phyloP scores from a whole-genome alignment of 2,797 vertebrate genomes.

The Hybognathus amarus region DNA sequence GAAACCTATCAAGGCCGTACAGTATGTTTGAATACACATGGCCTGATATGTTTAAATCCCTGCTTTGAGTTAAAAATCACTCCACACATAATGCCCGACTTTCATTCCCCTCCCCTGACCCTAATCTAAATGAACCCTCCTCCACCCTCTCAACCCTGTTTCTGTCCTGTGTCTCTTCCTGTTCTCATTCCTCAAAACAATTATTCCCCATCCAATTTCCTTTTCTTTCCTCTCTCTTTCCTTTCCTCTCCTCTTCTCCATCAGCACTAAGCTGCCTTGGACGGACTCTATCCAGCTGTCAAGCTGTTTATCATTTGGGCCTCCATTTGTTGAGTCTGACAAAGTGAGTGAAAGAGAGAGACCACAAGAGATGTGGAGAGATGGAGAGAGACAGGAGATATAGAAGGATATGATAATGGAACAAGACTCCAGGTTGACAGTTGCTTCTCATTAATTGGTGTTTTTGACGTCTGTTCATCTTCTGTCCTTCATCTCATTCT shows the following conservation, averaged over 20 bases:
- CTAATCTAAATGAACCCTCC: not conserved
- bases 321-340: slow-evolving; percentile 56
- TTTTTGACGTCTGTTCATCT: slow-evolving; percentile 9
- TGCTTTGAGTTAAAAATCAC: slow-evolving; percentile 58
- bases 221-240: not conserved
- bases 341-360: slow-evolving; percentile 39
- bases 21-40: not conserved
- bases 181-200: slow-evolving; percentile 35
- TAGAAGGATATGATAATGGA: not conserved
- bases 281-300: slow-evolving; percentile 49
- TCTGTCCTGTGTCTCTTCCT: slow-evolving; percentile 14
- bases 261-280: slow-evolving; percentile 61
- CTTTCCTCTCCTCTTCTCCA: not conserved
- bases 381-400: slow-evolving; percentile 30
- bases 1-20: slow-evolving; percentile 37
- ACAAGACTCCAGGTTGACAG: slow-evolving; percentile 39
- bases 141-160: slow-evolving; percentile 10
- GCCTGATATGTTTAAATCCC: slow-evolving; percentile 55
- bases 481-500: slow-evolving; percentile 35
- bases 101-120: slow-evolving; percentile 11
- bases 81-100: slow-evolving; percentile 56
- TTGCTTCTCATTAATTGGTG: slow-evolving; percentile 9
- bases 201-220: slow-evolving; percentile 22
- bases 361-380: slow-evolving; percentile 27
- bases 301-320: slow-evolving; percentile 52